Evolutionary conservation across 2,888 invertebrate species (phyloP).

Genomic region (Listrodromus nycthemerus): DNA sequence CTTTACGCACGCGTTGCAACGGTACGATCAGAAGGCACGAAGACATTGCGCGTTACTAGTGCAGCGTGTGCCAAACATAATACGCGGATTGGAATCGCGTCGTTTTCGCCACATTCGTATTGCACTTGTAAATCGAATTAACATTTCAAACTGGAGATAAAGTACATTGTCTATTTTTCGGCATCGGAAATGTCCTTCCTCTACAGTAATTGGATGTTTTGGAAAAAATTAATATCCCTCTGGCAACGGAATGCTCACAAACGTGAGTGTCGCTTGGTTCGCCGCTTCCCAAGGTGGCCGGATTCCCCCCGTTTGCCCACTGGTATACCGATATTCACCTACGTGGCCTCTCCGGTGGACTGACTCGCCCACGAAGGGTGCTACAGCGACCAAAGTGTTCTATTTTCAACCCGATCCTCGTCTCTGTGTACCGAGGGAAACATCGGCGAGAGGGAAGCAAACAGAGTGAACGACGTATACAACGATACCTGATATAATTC

Average conservation of each 20-base stretch:
- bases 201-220: neutral
- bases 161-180: neutral
- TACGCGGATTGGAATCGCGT: no score
- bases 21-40: no score
- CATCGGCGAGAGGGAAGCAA: neutral
- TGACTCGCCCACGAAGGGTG: conserved; percentile 23
- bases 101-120: no score
- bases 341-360: neutral
- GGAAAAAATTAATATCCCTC: neutral
- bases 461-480: neutral
- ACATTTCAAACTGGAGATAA: neutral
- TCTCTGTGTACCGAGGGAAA: conserved; percentile 17
- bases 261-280: neutral
- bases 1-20: no score
- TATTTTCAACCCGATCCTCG: conserved; percentile 22
- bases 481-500: neutral
- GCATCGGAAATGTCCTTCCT: neutral
- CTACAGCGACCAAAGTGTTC: conserved; percentile 31
- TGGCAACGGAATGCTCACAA: neutral
- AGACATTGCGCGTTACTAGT: no score
- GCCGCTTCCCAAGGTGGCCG: neutral
- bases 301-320: neutral
- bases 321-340: conserved; percentile 5
- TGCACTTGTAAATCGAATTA: no score
- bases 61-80: no score